Conservation (phyloP, 1,140 invertebrate species). For the Harpegnathos saltator region DNA sequence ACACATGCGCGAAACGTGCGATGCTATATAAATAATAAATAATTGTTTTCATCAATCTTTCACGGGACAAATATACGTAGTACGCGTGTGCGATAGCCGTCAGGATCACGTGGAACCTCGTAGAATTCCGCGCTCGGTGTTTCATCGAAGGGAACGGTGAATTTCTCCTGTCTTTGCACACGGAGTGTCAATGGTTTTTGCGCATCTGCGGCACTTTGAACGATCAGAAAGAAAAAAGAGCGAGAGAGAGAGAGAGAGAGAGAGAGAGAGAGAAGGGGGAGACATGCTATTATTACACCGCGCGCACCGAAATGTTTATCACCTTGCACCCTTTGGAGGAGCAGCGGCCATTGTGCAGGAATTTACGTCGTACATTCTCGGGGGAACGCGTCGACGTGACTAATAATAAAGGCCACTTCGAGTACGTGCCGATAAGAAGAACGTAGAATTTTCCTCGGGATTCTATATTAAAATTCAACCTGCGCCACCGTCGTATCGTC, state of each 20-base stretch:
- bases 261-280: slow-evolving; percentile 15
- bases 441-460: no score
- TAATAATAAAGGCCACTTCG: neutral
- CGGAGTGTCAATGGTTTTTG: slow-evolving; percentile 57
- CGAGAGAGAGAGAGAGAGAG: neutral
- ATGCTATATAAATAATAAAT: slow-evolving; percentile 3
- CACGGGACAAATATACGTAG: neutral
- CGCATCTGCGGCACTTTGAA: slow-evolving; percentile 56
- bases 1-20: neutral
- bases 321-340: slow-evolving; percentile 25
- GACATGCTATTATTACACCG: slow-evolving; percentile 4
- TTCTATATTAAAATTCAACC: no score
- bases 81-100: neutral
- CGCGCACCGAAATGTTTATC: slow-evolving; percentile 16
- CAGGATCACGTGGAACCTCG: neutral
- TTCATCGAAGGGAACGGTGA: neutral
- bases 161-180: neutral
- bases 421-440: no score
- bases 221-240: no score
- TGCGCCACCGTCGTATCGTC: neutral
- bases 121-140: neutral
- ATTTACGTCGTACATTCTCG: neutral
- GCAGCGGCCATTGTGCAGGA: slow-evolving; percentile 24
- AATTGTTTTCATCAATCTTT: slow-evolving; percentile 10
- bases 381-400: neutral